Evolutionary conservation across 2,888 invertebrate species (phyloP), one percentile per base, ranked within the genome.

Genomic region (Emmelina monodactyla): DNA sequence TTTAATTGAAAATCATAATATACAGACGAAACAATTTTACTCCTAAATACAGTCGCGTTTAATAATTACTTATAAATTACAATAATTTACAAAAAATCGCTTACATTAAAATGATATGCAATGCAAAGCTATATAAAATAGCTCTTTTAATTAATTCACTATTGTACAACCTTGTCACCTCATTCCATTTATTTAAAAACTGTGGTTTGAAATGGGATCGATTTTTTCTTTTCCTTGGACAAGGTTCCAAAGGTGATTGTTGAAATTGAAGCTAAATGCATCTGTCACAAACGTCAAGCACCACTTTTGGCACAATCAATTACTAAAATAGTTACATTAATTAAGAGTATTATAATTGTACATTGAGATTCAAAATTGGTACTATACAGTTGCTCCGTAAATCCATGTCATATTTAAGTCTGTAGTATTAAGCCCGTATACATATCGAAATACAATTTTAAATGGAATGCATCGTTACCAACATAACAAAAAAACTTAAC

Each of bases 21-120:
- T 66, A 64, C 62, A 65, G 28, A 43, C 43, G 42, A 39, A 46
- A 42, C 60, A 58, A 51, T 56, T 50, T 54, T 65, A 62, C 49
- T 48, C 67, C 75, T 73, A 61, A n/a, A 55, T 65, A 72, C 75
- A 75, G 72, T 70, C 68, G 60, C 58, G 59, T 34, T 55, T 68
- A 62, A 53, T 47, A 73, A 75, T 68, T n/a, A n/a, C n/a, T n/a
- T 61, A 47, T 79, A 79, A 78, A 79, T 4, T 25, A n/a, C 4
- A n/a, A 73, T 70, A 72, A 76, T 78, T 75, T 78, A 78, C 78
- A 78, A 57, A 56, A 73, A 75, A 25, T 10, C n/a, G 70, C 73
- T 68, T 75, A 66, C 47, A 45, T 62, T 59, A 64, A 69, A 71
- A 71, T 78, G 78, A 78, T 78, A 78, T 78, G 78, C 78, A 72